Percentiles rank a stretch among this genome's conserved stretches.
Conservation (phyloP, 2,113 vertebrate genomes). For the Triplophysa rosa region DNA sequence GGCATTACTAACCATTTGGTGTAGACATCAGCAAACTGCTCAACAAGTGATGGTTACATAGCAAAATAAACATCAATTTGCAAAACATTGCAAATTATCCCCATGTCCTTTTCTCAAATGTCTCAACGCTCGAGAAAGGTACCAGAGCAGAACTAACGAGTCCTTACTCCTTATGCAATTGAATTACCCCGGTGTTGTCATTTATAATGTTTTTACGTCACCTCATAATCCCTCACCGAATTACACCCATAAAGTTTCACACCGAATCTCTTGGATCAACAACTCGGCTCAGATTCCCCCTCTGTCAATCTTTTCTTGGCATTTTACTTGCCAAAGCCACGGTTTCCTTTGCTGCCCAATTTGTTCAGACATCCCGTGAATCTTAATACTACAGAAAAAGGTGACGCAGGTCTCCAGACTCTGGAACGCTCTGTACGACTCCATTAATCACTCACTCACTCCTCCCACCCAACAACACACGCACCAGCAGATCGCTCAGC, state of each 20-base stretch:
- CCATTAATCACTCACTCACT: constrained; percentile 49
- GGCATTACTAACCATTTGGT: too few species aligned
- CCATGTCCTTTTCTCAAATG: background rate
- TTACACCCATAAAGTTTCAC: constrained; percentile 26
- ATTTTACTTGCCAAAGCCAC: constrained; percentile 30
- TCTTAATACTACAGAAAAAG: constrained; percentile 52
- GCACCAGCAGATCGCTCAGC: constrained; percentile 27
- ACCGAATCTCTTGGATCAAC: constrained; percentile 28
- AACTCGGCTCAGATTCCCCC: constrained; percentile 31
- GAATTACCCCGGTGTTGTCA: constrained; percentile 15
- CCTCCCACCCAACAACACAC: background rate
- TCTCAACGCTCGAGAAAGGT: constrained; percentile 18
- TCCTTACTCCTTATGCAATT: constrained; percentile 38
- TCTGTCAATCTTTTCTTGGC: constrained; percentile 10
- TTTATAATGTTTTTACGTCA: background rate
- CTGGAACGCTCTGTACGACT: constrained; percentile 47
- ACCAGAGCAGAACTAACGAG: constrained; percentile 7
- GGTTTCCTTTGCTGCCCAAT: constrained; percentile 31
- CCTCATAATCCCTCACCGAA: constrained; percentile 21
- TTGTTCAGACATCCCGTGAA: constrained; percentile 48
- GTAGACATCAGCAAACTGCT: too few species aligned
- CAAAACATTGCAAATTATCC: constrained; percentile 5
- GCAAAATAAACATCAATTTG: background rate
- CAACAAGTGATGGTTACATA: background rate
- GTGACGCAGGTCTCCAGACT: constrained; percentile 47